Evolutionary conservation across 2,113 vertebrate genomes (phyloP).

Genomic region (Sporophila hypoxantha): DNA sequence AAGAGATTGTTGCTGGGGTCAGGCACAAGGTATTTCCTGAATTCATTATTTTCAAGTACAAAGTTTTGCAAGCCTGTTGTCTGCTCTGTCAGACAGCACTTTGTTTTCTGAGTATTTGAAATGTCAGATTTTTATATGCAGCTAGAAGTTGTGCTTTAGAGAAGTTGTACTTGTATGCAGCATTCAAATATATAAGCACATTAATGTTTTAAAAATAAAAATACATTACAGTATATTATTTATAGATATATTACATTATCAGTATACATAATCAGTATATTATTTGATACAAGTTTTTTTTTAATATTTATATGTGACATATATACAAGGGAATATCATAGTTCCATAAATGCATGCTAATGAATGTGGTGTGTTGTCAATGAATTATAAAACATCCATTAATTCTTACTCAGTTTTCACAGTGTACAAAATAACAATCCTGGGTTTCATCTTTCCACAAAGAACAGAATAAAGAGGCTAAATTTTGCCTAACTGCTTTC

Average conservation of each 20-base stretch:
- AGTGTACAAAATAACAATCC: neutral
- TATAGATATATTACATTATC: neutral
- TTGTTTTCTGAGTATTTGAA: slow-evolving; percentile 9
- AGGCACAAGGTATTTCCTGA: slow-evolving; percentile 48
- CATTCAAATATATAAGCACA: neutral
- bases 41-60: slow-evolving; percentile 33
- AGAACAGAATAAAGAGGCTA: neutral
- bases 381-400: neutral
- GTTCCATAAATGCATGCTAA: neutral
- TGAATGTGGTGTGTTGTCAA: neutral
- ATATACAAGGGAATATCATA: neutral
- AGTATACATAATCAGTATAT: neutral
- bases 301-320: neutral
- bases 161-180: neutral
- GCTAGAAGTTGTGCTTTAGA: neutral
- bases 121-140: neutral
- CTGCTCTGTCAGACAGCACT: neutral
- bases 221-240: neutral
- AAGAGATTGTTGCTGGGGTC: slow-evolving; percentile 13
- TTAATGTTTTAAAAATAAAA: neutral
- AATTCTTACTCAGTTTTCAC: slow-evolving; percentile 14
- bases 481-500: slow-evolving; percentile 4
- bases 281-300: neutral
- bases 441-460: neutral
- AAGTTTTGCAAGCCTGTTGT: slow-evolving; percentile 24